Evolutionary conservation across 2,797 vertebrate species (phyloP), one percentile per base, ranked within the genome.

Genomic region (Paramormyrops hopkinsi): DNA sequence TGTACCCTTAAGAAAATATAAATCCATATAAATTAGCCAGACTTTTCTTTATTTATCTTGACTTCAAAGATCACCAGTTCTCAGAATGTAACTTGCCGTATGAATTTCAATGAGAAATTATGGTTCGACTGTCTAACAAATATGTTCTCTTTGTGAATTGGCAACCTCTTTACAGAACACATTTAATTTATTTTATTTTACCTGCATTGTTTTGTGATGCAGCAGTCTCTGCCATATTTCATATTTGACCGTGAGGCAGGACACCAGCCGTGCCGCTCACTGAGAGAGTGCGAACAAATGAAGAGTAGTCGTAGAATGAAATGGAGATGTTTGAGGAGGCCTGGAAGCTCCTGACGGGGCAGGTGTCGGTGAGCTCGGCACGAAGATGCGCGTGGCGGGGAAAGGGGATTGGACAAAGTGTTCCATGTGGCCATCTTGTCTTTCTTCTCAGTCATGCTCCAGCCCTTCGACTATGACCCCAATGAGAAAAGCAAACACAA

Each of bases 401-500:
- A 65, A 29, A 29, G 62, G 62, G 25, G 62, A 69, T 69, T 69
- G 9, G 9, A 41, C 69, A 19, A 76, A 41, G 4, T 19, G 41
- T 44, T 79, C 73, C 37, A 9, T 44, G 73, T 41, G 73, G 4
- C 65, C 65, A 17, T 73, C 73, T 79, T 79, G 29, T 79, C 73
- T 79, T 3, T 44, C 7, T 79, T 96, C 96, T 82, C 96, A 99
- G 99, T 99, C 95, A 99, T 99, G 99, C 96, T 99, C 93, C 99
- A 99, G 95, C 99, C 99, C 89, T 99, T 99, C 94, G 99, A 99
- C 94, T 99, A 99, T 89, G 99, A 99, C 90, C 99, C 99, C 92
- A 99, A 98, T 91, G 99, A 99, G 96, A 99, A 99, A 96, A 99
- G 98, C 97, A 99, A 99, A 96, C 99, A 99, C 97, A 99, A 99